phyloP scores from a whole-genome alignment of 1,140 invertebrate species.

The Drosophila ambigua region DNA sequence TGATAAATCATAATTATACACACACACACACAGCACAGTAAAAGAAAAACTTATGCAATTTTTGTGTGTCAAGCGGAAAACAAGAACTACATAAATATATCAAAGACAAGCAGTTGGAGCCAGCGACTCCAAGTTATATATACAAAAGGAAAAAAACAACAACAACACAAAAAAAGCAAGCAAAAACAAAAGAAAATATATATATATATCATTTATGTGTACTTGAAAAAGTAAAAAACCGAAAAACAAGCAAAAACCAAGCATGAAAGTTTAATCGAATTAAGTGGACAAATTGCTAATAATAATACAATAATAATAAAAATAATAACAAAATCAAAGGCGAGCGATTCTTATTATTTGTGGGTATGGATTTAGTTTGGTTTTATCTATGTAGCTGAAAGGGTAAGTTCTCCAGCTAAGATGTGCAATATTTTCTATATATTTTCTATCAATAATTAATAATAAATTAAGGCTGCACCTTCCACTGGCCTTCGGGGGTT shows the following conservation, averaged over 20 bases:
- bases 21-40: constrained; percentile 7
- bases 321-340: constrained; percentile 66
- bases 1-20: constrained; percentile 51
- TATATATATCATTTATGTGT: constrained; percentile 69
- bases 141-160: constrained; percentile 20
- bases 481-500: too few species aligned
- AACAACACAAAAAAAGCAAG: constrained; percentile 19
- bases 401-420: background rate
- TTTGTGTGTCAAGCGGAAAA: constrained; percentile 49
- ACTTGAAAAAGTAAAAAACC: constrained; percentile 69
- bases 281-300: constrained; percentile 80
- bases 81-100: constrained; percentile 47
- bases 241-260: constrained; percentile 43
- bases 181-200: constrained; percentile 12
- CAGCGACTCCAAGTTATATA: constrained; percentile 48
- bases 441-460: too few species aligned
- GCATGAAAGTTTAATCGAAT: constrained; percentile 73
- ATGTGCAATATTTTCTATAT: too few species aligned
- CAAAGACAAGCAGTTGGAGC: constrained; percentile 52
- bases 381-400: background rate
- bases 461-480: too few species aligned
- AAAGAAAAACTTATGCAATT: constrained; percentile 46
- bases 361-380: background rate
- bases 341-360: constrained; percentile 9
- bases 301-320: constrained; percentile 63